phyloP scores from a whole-genome alignment of 2,888 invertebrate species.

The Napeogenes sylphis region DNA sequence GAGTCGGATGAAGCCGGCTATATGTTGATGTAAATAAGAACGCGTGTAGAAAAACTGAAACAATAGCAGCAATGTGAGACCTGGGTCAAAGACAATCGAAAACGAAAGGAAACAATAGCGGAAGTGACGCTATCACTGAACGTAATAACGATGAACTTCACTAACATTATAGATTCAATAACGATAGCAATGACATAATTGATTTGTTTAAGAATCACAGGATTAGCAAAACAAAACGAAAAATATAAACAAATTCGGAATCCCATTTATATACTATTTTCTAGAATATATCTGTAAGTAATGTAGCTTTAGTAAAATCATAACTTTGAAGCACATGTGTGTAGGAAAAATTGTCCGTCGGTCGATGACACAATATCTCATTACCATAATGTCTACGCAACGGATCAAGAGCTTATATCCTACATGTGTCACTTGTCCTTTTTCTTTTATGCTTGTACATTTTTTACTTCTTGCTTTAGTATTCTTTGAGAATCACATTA shows the following conservation, averaged over 20 bases:
- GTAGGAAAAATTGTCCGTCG: constrained; percentile 32
- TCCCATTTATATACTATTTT: too few relatives aligned
- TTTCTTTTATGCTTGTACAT: neutral
- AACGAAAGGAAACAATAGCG: constrained; percentile 66
- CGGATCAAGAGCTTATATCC: constrained; percentile 26
- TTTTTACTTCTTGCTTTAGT: too few relatives aligned
- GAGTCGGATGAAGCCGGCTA: too few relatives aligned
- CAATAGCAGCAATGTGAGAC: constrained; percentile 62
- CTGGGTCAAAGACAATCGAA: constrained; percentile 74
- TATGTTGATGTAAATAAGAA: constrained; percentile 6
- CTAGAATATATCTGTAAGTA: neutral
- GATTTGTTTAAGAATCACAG: too few relatives aligned
- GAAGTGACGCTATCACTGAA: constrained; percentile 54
- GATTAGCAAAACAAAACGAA: too few relatives aligned
- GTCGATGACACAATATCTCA: constrained; percentile 54
- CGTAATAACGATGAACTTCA: constrained; percentile 29
- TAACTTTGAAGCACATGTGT: constrained; percentile 7
- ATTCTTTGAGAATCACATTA: too few relatives aligned
- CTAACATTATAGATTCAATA: too few relatives aligned
- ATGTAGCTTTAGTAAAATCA: neutral
- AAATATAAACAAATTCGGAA: too few relatives aligned
- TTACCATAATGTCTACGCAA: constrained; percentile 39
- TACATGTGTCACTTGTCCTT: constrained; percentile 2
- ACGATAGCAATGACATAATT: too few relatives aligned
- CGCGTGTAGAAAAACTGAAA: constrained; percentile 31